Percentiles rank a stretch among this genome's conserved stretches.
Evolutionary conservation across 2,888 invertebrate species (phyloP).

Genomic region (Andrena chrysosceles): DNA sequence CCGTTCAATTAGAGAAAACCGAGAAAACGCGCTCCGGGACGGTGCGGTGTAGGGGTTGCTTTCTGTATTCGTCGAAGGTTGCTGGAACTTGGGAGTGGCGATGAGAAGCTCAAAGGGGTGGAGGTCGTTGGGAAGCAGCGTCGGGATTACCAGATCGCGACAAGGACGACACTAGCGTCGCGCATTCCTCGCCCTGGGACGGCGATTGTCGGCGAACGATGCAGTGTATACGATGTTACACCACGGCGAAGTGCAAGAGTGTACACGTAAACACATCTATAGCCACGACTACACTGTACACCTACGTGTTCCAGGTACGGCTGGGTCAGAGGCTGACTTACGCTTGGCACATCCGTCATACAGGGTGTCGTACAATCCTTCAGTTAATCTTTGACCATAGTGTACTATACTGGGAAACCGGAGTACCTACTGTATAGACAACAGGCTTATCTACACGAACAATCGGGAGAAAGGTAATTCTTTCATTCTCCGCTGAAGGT

Average conservation of each 20-base stretch:
- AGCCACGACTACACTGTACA: constrained; percentile 3
- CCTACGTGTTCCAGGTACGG: constrained; percentile 28
- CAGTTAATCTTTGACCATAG: too few relatives aligned
- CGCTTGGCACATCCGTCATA: background rate
- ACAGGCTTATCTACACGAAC: too few relatives aligned
- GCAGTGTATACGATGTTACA: constrained; percentile 69
- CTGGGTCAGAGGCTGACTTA: constrained; percentile 3
- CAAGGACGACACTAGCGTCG: constrained; percentile 52
- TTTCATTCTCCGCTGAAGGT: too few relatives aligned
- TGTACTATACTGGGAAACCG: too few relatives aligned
- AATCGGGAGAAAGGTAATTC: too few relatives aligned
- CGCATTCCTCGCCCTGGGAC: constrained; percentile 40
- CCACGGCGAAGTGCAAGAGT: constrained; percentile 37
- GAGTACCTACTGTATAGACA: too few relatives aligned
- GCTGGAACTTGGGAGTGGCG: constrained; percentile 22
- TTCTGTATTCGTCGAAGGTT: constrained; percentile 41
- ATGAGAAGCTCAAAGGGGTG: constrained; percentile 1
- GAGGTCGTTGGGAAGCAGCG: constrained; percentile 50
- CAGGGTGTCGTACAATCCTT: background rate
- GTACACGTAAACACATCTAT: constrained; percentile 41
- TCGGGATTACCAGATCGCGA: constrained; percentile 63
- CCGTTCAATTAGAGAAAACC: constrained; percentile 75
- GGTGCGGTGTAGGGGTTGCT: background rate
- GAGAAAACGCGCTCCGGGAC: constrained; percentile 64
- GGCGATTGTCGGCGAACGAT: constrained; percentile 66